Conservation (phyloP, 1,140 invertebrate species). For the Calliphora vicina region DNA sequence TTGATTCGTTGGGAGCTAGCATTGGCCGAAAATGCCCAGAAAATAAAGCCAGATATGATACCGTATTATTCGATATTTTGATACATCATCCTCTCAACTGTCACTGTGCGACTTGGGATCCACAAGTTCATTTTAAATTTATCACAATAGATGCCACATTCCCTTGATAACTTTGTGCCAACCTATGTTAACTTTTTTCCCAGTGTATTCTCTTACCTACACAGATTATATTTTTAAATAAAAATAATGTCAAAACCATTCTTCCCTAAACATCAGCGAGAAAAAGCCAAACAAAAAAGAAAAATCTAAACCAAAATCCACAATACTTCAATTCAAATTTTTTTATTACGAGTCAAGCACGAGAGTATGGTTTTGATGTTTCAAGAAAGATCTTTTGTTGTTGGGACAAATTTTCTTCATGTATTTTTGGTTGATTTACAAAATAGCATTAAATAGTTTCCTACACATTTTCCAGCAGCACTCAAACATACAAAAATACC, state of each 20-base stretch:
- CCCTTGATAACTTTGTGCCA: too few species aligned
- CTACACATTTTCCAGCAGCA: neutral
- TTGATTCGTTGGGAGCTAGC: too few species aligned
- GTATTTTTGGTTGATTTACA: neutral
- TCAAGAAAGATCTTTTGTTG: neutral
- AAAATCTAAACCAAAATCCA: neutral
- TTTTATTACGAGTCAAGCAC: neutral
- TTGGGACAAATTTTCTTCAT: neutral
- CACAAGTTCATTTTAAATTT: too few species aligned
- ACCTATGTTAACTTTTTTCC: neutral
- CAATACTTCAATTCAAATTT: neutral
- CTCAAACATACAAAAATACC: neutral
- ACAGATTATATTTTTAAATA: neutral
- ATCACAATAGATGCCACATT: too few species aligned
- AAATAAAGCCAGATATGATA: too few species aligned
- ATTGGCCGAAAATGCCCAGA: too few species aligned
- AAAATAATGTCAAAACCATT: neutral
- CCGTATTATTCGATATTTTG: too few species aligned
- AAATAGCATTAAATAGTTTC: neutral
- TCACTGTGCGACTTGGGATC: too few species aligned
- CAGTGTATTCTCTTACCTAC: neutral
- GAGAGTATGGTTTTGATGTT: neutral
- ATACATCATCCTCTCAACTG: too few species aligned
- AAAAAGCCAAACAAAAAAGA: neutral
- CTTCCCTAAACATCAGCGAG: neutral